Percentiles rank a stretch among this genome's conserved stretches.
Conservation (phyloP, 2,797 vertebrate species). For the Cirrhinus molitorella region DNA sequence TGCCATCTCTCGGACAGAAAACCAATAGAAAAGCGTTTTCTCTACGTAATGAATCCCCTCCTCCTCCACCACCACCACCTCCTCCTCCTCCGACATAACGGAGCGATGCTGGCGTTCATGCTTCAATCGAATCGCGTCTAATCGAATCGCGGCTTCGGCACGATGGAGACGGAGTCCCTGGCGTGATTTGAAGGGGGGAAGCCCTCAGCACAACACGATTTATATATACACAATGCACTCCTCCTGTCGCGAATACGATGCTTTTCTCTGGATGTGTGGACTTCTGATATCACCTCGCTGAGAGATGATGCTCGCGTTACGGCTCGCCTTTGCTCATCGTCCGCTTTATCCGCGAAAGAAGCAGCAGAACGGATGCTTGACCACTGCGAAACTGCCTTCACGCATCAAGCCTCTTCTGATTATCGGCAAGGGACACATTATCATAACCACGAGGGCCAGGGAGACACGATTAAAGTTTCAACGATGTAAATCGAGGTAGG, state of each 20-base stretch:
- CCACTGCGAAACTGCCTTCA: conserved; percentile 72
- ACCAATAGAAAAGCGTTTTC: conserved; percentile 47
- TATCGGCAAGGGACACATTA: conserved; percentile 75
- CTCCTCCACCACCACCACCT: background rate
- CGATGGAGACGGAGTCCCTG: conserved; percentile 71
- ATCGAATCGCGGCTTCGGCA: conserved; percentile 72
- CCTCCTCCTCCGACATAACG: conserved; percentile 38
- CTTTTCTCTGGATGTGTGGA: conserved; percentile 42
- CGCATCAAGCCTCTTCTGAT: conserved; percentile 72
- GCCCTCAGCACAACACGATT: conserved; percentile 60
- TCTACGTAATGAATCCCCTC: conserved; percentile 39
- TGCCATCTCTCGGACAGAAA: conserved; percentile 20
- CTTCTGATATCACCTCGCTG: conserved; percentile 68
- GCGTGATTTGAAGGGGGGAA: conserved; percentile 75
- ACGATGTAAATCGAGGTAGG: conserved; percentile 82
- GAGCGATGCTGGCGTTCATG: conserved; percentile 31
- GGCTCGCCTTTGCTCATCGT: conserved; percentile 68
- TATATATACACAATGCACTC: conserved; percentile 51
- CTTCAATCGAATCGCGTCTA: conserved; percentile 66
- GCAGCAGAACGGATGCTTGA: conserved; percentile 73
- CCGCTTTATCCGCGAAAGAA: conserved; percentile 65
- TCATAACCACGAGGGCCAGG: conserved; percentile 77
- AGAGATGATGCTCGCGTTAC: conserved; percentile 79
- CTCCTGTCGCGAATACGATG: conserved; percentile 55
- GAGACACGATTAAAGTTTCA: conserved; percentile 78